A percentile compares a stretch with the other conserved stretches of the same genome.
phyloP scores from a whole-genome alignment of 2,888 invertebrate genomes.

The Drosophila koepferae region DNA sequence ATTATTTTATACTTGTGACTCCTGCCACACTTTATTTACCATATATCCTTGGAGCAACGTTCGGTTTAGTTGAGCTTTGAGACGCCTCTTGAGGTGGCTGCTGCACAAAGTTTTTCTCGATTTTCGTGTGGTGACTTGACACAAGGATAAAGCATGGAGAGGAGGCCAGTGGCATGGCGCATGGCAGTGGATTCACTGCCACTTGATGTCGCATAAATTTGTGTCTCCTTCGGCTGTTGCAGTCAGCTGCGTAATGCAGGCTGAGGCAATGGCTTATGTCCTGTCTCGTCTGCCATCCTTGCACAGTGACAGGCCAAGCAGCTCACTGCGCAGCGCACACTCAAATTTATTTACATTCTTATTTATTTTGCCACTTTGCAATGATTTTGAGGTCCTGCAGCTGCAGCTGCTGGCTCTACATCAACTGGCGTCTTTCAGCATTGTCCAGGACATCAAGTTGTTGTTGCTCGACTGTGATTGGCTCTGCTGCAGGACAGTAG shows the following conservation, averaged over 20 bases:
- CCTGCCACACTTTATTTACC: not conserved
- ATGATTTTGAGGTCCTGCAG: constrained; percentile 64
- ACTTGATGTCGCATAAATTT: constrained; percentile 69
- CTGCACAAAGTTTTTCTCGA: constrained; percentile 27
- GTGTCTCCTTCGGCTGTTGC: constrained; percentile 36
- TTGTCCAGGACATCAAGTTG: constrained; percentile 21
- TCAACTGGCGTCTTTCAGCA: constrained; percentile 25
- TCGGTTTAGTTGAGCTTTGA: constrained; percentile 23
- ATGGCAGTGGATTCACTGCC: constrained; percentile 53
- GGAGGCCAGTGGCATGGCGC: not conserved
- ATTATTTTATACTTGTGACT: constrained; percentile 4
- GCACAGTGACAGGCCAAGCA: constrained; percentile 17
- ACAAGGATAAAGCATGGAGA: constrained; percentile 27
- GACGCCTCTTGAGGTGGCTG: constrained; percentile 25
- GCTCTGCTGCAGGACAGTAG: not conserved
- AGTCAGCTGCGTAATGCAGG: constrained; percentile 46
- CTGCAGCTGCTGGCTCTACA: constrained; percentile 21
- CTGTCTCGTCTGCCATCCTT: constrained; percentile 52
- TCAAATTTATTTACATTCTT: constrained; percentile 72
- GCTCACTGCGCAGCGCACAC: constrained; percentile 36
- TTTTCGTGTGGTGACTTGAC: constrained; percentile 35
- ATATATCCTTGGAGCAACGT: constrained; percentile 11
- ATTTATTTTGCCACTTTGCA: constrained; percentile 74
- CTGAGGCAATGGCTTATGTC: constrained; percentile 58
- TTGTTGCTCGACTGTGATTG: constrained; percentile 29